Evolutionary conservation across 2,113 vertebrate species (phyloP).

Genomic region (Mormyrus lacerda): DNA sequence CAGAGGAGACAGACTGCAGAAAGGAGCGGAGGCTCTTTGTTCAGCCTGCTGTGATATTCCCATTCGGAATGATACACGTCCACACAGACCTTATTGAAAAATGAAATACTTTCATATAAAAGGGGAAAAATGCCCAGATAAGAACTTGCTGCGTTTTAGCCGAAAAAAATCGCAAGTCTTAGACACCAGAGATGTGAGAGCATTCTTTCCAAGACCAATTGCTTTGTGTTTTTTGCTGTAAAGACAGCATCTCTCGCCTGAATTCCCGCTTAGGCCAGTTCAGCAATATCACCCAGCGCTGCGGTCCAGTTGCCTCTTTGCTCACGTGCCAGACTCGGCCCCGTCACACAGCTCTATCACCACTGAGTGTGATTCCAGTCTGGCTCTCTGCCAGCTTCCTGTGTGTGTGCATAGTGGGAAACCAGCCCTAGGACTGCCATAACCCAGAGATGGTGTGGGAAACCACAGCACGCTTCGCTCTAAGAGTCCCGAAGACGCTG

Average conservation of each 20-base stretch:
- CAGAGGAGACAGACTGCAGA: slow-evolving; percentile 44
- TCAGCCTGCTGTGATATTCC: slow-evolving; percentile 43
- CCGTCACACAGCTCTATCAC: not conserved
- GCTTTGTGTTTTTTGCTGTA: not conserved
- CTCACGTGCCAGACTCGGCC: not conserved
- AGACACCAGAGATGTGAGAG: not conserved
- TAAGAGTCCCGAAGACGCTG: not conserved
- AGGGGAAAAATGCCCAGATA: not conserved
- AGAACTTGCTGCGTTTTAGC: not conserved
- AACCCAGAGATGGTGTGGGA: not conserved
- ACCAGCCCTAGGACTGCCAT: not conserved
- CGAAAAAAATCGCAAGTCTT: not conserved
- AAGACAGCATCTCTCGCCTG: not conserved
- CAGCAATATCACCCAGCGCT: not conserved
- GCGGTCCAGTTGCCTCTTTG: not conserved
- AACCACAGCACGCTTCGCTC: not conserved
- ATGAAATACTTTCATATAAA: not conserved
- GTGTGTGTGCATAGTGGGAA: not conserved
- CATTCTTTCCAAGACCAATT: not conserved
- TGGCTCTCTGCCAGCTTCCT: not conserved
- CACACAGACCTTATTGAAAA: slow-evolving; percentile 23
- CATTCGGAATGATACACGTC: slow-evolving; percentile 28
- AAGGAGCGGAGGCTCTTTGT: slow-evolving; percentile 45
- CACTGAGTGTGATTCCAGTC: not conserved
- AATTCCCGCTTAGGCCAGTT: not conserved